Base-by-base conservation (phyloP, 2,888 invertebrate species). In the Lochmaea capreae region DNA sequence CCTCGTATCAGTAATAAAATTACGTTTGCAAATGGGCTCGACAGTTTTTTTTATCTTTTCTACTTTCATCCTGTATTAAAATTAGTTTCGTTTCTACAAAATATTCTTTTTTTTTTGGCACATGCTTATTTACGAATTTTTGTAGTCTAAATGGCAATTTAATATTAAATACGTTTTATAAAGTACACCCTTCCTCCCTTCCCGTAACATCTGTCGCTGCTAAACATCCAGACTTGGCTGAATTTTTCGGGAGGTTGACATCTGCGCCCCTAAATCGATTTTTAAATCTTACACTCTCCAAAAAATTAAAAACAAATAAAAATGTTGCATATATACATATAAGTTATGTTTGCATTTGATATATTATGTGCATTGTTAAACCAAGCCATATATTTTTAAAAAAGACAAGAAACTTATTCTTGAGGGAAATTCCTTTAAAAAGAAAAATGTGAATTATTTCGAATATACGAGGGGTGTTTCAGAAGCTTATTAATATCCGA, bases 221-320 rank as follows among this genome's bases (percentile, higher is more conserved):
- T 12, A 14, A 58, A 2, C 9, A 22, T 11, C 26, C 58, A 33
- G 59, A 59, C 26, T 22, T 61, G 33, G 61, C 26, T 39, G 33
- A 54, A 18, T 18, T 54, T 54, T 54, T 54, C 16, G 65, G 16
- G 22, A 16, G 43, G 18, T 58, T 67, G 67, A 42, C 42, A 58
- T 66, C 66, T 66, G 57, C 33, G 42, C 42, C 66, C 33, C 14
- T 18, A 11, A 10, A 57, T 39, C 39, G 22, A 67, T 57, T 66
- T 57, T 66, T 66, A 54, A 58, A 58, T 9, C 26, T 58, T 58
- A 16, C 58, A 42, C 42, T 39, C 39, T 8, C 54, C 67, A 67
- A 67, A 67, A 67, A 43, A 58, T 43, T 58, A 58, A 39, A 67
- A 67, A 58, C 67, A 42, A 67, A 11, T 42, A 42, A 33, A 67